phyloP scores from a whole-genome alignment of 1,140 invertebrate species.

The Protaetia brevitarsis region DNA sequence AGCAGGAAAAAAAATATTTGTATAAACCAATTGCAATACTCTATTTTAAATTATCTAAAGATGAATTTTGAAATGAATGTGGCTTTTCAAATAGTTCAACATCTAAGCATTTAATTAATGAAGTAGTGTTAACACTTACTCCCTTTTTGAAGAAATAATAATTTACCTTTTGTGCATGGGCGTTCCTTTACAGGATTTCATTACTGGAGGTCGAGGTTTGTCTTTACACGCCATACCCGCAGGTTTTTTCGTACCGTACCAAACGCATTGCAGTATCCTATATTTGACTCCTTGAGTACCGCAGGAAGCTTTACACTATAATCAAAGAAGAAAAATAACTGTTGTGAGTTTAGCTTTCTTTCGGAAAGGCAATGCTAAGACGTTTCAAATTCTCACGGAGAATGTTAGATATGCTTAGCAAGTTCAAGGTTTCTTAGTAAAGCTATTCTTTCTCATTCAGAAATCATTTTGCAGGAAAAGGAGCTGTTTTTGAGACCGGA shows the following conservation, averaged over 20 bases:
- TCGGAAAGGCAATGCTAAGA: too few species aligned
- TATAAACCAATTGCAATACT: not conserved
- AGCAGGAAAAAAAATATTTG: not conserved
- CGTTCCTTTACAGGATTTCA: constrained; percentile 69
- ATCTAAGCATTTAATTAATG: too few species aligned
- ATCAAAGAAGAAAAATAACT: not conserved
- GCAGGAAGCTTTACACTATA: constrained; percentile 76
- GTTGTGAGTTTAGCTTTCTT: too few species aligned
- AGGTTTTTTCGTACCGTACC: constrained; percentile 76
- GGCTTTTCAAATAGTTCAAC: not conserved
- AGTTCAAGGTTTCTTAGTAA: too few species aligned
- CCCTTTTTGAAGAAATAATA: too few species aligned
- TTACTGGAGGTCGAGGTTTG: constrained; percentile 68
- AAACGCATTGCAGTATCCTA: constrained; percentile 82
- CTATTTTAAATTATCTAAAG: not conserved
- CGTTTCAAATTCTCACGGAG: too few species aligned
- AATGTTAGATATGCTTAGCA: too few species aligned
- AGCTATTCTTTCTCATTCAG: too few species aligned
- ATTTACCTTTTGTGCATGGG: constrained; percentile 53
- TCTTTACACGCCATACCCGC: constrained; percentile 79
- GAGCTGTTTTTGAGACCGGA: too few species aligned
- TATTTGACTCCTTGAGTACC: constrained; percentile 72
- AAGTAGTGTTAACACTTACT: too few species aligned
- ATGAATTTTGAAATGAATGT: too few species aligned
- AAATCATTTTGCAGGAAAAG: too few species aligned